Evolutionary conservation across 2,113 vertebrate species (phyloP), one percentile per base, ranked within the genome.

Genomic region (Nicator chloris): DNA sequence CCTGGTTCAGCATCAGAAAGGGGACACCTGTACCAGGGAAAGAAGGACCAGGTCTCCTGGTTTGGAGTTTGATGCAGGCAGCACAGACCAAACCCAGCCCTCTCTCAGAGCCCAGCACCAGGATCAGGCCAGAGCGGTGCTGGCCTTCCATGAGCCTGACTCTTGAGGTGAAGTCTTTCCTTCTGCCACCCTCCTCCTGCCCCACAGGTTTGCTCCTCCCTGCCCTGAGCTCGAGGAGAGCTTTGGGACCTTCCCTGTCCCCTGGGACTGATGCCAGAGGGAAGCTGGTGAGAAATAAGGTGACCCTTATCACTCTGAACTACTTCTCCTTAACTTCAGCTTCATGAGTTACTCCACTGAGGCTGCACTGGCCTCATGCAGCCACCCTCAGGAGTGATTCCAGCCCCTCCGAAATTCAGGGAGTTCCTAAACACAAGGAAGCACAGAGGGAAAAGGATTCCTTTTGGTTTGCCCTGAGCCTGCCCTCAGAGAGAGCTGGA

Each of bases 21-120:
- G 35, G 15, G 8, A 6, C 17, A 21, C 1, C 23, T 53, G 7
- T 0, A 6, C 2, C 2, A 3, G 18, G n/a, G 16, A 42, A 49
- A 0, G 12, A 8, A 70, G 56, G 26, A 28, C 0, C 8, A 42
- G 50, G 7, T 39, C 37, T 44, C 11, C 65, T 12, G 54, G 7
- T 61, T 1, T 20, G 21, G 59, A 45, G 50, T 5, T 65, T 4
- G 4, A 4, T 21, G 15, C 15, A n/a, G 64, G 47, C 59, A 49
- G 72, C 39, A 23, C 60, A 78, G 57, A 42, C 3, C 44, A 50
- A 68, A 6, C 10, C 8, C 75, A 45, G 22, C 16, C 57, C 57
- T 86, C 1, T 0, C 11, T 40, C 65, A 22, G 15, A 82, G 28
- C 42, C 56, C 68, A n/a, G 47, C 57, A 9, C 27, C 1, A 0